These are phyloP conservation scores for Tolypeutes matacus DNA, from an alignment of 2,797 vertebrate genomes.

Conservation along the genomic window DNA sequence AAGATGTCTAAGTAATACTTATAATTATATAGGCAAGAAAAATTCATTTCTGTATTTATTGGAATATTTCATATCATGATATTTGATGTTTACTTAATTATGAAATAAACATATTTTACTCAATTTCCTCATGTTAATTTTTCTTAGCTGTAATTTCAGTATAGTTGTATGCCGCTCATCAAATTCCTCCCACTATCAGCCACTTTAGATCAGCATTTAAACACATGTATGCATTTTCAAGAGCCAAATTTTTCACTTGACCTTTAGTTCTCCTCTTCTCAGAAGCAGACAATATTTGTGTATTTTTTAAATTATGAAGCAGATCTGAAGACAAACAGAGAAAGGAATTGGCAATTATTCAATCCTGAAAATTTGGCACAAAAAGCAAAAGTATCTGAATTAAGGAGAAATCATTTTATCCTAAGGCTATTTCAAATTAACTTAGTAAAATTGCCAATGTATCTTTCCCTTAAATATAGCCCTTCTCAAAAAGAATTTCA, in stretches of 20 bases:
- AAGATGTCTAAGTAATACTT: not conserved
- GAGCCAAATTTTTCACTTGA: conserved; percentile 78
- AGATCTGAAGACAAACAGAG: conserved; percentile 56
- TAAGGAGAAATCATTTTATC: conserved; percentile 29
- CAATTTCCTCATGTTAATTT: not conserved
- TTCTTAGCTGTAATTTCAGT: not conserved
- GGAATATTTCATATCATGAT: not conserved
- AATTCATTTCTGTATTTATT: not conserved
- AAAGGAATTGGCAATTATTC: conserved; percentile 29
- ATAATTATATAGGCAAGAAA: conserved; percentile 4
- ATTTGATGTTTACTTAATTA: not conserved
- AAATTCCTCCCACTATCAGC: not conserved
- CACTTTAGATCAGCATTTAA: not conserved
- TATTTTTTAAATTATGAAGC: conserved; percentile 58
- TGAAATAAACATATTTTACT: not conserved
- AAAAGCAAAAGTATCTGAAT: conserved; percentile 34
- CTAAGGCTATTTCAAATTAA: conserved; percentile 37
- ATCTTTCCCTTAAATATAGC: conserved; percentile 13
- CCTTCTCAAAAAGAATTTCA: conserved; percentile 16
- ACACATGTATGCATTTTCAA: not conserved
- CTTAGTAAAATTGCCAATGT: conserved; percentile 31
- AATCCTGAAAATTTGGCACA: conserved; percentile 37
- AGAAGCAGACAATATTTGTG: conserved; percentile 38
- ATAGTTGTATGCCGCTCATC: not conserved
- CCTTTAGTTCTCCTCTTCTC: conserved; percentile 47